Conservation (phyloP, 2,797 vertebrate genomes). For the Sylvilagus floridanus region DNA sequence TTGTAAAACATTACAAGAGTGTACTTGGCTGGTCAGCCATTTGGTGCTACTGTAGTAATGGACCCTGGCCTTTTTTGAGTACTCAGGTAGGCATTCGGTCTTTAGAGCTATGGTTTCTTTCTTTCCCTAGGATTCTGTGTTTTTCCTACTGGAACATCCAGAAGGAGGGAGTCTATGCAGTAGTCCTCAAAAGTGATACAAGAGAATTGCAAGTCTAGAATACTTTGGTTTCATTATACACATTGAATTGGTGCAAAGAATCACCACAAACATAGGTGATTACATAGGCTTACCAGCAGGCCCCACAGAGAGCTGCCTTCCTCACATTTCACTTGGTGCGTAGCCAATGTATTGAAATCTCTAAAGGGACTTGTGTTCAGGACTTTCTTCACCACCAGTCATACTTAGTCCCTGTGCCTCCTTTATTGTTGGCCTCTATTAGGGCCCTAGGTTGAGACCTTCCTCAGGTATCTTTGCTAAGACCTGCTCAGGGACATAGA, state of each 20-base stretch:
- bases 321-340: not conserved
- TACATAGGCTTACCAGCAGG: not conserved
- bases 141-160: not conserved
- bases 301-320: not conserved
- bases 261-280: not conserved
- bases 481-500: not conserved
- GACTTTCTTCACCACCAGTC: too few species aligned
- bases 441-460: not conserved
- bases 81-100: not conserved
- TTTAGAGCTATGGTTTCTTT: not conserved
- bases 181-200: not conserved
- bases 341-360: not conserved
- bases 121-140: not conserved
- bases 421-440: not conserved
- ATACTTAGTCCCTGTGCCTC: too few species aligned
- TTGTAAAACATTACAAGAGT: not conserved
- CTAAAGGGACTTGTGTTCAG: not conserved
- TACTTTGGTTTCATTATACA: not conserved
- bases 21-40: not conserved
- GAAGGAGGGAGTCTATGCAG: not conserved
- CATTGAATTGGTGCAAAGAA: not conserved
- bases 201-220: not conserved
- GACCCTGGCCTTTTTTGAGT: not conserved
- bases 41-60: not conserved
- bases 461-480: not conserved